phyloP scores from a whole-genome alignment of 1,140 invertebrate species.

The Bacillus rossius region DNA sequence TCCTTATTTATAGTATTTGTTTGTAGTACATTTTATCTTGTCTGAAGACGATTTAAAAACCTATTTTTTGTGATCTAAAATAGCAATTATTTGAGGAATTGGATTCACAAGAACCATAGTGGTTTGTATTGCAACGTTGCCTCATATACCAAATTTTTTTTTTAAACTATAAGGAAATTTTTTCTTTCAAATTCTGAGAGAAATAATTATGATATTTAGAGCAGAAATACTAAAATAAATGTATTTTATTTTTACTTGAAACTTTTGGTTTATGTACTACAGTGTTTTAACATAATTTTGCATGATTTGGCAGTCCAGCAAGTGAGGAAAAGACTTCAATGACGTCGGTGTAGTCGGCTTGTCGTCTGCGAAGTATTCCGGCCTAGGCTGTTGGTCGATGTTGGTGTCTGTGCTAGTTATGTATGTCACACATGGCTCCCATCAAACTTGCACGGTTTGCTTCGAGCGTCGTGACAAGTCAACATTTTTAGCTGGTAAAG shows the following conservation, averaged over 20 bases:
- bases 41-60: no score
- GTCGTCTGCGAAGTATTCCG: slow-evolving; percentile 17
- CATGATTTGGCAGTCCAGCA: slow-evolving; percentile 5
- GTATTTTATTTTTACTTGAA: not conserved
- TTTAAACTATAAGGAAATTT: not conserved
- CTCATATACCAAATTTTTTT: not conserved
- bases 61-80: no score
- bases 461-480: not conserved
- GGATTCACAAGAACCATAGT: no score
- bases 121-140: not conserved
- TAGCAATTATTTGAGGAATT: no score
- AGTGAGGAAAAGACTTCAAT: slow-evolving; percentile 16
- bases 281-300: not conserved
- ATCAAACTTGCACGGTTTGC: not conserved
- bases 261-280: not conserved
- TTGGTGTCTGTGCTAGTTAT: slow-evolving; percentile 17
- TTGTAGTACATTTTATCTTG: no score
- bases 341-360: slow-evolving; percentile 11
- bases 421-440: slow-evolving; percentile 23
- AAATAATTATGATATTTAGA: not conserved
- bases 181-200: not conserved
- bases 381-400: slow-evolving; percentile 19
- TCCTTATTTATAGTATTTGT: no score
- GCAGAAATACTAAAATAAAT: not conserved
- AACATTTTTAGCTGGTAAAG: slow-evolving; percentile 5